Base-by-base conservation (phyloP, 1,140 invertebrate genomes). In the Euschistus heros region DNA sequence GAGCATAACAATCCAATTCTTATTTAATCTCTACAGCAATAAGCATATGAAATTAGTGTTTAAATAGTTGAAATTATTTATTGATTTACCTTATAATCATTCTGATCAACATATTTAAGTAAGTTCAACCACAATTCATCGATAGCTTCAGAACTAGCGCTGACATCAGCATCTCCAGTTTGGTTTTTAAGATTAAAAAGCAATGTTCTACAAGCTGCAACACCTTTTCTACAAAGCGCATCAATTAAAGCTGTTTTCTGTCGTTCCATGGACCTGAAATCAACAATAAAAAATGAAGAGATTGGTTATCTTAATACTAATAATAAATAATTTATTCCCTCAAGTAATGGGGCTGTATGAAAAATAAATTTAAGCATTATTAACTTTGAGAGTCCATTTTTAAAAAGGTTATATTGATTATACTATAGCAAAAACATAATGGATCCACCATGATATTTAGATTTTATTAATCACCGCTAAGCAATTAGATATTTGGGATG, bases 231-330 rank as follows among this genome's bases (percentile, higher is more conserved):
- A 44, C 83, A 80, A 20, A 92, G 74, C 18, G 88, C 85, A 68
- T 95, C 91, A 42, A 94, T 76, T 42, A 92, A 76, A 65, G 81
- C 83, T 54, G 75, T 81, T 72, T 87, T 90, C 71, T 89, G 85
- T 71, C 89, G 89, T 44, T 96, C 92, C 82, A 92, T 91, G 67
- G 82, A 79, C 63, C 87, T 88, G 72, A 61, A 78, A 77, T 30
- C 68, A 33, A 71, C 20, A 47, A 33, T 3, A 17, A 65, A 30
- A 57, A 37, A 37, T 30, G 4, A 54, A 15, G 20, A 55, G 57
- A 22, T 42, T n/a, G n/a, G n/a, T n/a, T n/a, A n/a, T n/a, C n/a
- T n/a, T n/a, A n/a, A n/a, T n/a, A n/a, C n/a, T n/a, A n/a, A n/a
- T n/a, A n/a, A n/a, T n/a, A n/a, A n/a, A n/a, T n/a, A n/a, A n/a